These are phyloP conservation scores for Drosophila vallismaia DNA, from an alignment of 2,888 invertebrate species.

Conservation along the genomic window DNA sequence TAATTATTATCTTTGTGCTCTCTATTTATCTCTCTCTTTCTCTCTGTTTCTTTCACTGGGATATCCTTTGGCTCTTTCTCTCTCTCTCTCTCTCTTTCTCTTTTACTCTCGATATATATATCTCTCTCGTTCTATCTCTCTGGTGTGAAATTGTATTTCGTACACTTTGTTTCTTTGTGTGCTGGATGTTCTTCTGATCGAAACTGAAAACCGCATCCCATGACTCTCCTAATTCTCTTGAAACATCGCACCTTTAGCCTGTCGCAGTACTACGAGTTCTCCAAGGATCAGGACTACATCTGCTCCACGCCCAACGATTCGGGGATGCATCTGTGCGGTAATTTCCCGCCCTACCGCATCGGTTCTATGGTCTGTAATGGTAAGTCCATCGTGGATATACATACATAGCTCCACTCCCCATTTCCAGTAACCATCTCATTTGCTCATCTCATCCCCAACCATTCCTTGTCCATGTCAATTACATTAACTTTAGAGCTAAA, in stretches of 20 bases:
- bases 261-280: constrained; percentile 94
- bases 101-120: constrained; percentile 14
- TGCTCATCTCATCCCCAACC: neutral
- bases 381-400: constrained; percentile 76
- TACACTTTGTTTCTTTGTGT: constrained; percentile 45
- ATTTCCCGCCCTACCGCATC: constrained; percentile 91
- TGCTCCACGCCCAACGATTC: constrained; percentile 96
- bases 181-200: constrained; percentile 40
- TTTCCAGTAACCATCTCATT: too few relatives aligned
- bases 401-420: neutral
- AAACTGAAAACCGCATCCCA: constrained; percentile 31
- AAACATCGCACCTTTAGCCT: constrained; percentile 84
- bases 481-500: constrained; percentile 58
- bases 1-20: constrained; percentile 56
- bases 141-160: constrained; percentile 34
- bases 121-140: constrained; percentile 23
- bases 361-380: constrained; percentile 91
- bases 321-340: constrained; percentile 96
- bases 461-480: constrained; percentile 18
- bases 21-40: constrained; percentile 29
- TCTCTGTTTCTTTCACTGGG: constrained; percentile 21
- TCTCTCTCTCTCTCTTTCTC: constrained; percentile 23
- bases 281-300: constrained; percentile 97
- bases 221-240: constrained; percentile 42
- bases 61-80: constrained; percentile 18